A percentile compares a stretch with the other conserved stretches of the same genome.
Evolutionary conservation across 2,113 vertebrate genomes (phyloP).

Genomic region (Tichodroma muraria): DNA sequence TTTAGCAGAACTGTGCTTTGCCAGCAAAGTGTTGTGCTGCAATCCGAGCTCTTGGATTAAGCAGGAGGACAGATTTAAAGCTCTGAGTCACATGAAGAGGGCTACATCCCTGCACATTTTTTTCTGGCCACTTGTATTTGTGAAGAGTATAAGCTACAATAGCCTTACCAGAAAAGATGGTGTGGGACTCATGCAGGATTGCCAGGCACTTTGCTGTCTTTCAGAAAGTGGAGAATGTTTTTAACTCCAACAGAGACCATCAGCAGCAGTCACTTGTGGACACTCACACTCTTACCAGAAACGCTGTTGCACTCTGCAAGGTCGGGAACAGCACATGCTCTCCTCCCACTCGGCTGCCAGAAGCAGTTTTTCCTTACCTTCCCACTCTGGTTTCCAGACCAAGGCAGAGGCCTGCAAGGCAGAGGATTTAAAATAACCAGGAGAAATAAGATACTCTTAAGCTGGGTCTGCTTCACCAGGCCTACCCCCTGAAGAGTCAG

Average conservation of each 20-base stretch:
- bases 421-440: neutral
- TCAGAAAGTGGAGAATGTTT: neutral
- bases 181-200: neutral
- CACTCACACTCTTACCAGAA: fast-evolving
- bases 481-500: neutral
- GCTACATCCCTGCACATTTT: neutral
- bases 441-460: neutral
- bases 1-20: neutral
- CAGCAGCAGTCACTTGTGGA: neutral
- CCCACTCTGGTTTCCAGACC: neutral
- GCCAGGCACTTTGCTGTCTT: neutral
- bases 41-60: neutral
- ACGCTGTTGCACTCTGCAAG: neutral
- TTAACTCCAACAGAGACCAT: neutral
- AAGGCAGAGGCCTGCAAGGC: neutral
- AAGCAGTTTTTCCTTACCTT: neutral
- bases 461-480: neutral
- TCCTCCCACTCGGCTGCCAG: neutral
- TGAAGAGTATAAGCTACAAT: neutral
- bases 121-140: neutral
- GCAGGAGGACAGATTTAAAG: neutral
- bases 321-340: fast-evolving
- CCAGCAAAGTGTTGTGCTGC: neutral
- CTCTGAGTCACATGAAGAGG: neutral
- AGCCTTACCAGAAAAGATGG: neutral